Evolutionary conservation across 2,797 vertebrate species (phyloP).

Genomic region (Typhlichthys subterraneus): DNA sequence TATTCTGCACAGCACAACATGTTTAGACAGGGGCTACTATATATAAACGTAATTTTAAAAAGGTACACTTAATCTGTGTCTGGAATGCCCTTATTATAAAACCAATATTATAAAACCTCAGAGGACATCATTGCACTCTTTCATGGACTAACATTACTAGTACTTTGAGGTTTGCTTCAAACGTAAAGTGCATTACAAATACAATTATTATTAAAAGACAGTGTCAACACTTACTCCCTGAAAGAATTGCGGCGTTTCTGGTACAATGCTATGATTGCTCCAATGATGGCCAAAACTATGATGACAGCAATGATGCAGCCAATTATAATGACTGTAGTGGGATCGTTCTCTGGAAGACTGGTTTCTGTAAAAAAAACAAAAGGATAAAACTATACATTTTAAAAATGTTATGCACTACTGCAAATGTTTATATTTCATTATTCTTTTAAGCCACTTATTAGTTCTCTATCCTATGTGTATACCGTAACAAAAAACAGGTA

Average conservation of each 20-base stretch:
- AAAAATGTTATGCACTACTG: slow-evolving; percentile 2
- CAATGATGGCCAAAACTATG: slow-evolving; percentile 70
- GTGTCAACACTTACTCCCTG: slow-evolving; percentile 68
- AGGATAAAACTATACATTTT: not conserved
- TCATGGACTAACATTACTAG: too few species aligned
- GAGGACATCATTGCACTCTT: too few species aligned
- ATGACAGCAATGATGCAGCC: slow-evolving; percentile 74
- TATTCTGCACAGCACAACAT: not conserved
- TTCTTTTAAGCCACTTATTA: too few species aligned
- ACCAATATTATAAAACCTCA: too few species aligned
- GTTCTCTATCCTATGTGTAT: too few species aligned
- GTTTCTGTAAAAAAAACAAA: slow-evolving; percentile 42
- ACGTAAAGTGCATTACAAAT: too few species aligned
- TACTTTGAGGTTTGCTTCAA: too few species aligned
- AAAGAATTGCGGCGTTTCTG: slow-evolving; percentile 53
- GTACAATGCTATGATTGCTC: slow-evolving; percentile 64
- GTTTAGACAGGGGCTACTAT: not conserved
- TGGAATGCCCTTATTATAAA: too few species aligned
- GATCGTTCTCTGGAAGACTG: slow-evolving; percentile 47
- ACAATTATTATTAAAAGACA: not conserved
- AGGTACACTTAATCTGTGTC: too few species aligned
- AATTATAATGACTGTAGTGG: slow-evolving; percentile 70
- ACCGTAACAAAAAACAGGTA: not conserved
- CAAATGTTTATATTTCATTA: too few species aligned
- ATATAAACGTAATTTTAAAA: slow-evolving; percentile 6